Percentiles rank a stretch among this genome's conserved stretches.
Conservation (phyloP, 2,888 invertebrate species). For the Cheilosia soror region DNA sequence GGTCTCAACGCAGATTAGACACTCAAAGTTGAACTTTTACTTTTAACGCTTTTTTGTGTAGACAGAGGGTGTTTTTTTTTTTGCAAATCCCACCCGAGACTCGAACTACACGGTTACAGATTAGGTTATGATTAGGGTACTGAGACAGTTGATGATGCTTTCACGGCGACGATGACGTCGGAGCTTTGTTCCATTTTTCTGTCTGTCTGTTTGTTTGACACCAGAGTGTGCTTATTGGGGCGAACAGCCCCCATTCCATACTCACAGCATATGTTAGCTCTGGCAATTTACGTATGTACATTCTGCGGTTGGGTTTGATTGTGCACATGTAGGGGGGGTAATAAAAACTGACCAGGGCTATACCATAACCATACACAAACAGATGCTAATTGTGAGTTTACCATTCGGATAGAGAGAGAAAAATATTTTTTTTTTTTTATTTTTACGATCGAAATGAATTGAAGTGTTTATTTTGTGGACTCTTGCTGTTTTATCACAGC, state of each 20-base stretch:
- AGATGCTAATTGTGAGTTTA: conserved; percentile 37
- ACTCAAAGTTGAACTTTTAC: conserved; percentile 7
- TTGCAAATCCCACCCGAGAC: not conserved
- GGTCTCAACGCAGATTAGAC: conserved; percentile 7
- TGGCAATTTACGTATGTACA: conserved; percentile 31
- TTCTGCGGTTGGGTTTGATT: conserved; percentile 37
- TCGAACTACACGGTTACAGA: conserved; percentile 8
- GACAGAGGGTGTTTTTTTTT: no score
- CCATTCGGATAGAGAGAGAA: not conserved
- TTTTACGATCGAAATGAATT: not conserved
- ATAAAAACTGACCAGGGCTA: conserved; percentile 59
- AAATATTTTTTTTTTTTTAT: not conserved
- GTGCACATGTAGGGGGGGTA: conserved; percentile 2
- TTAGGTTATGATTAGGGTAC: conserved; percentile 19
- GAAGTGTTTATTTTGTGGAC: conserved; percentile 5
- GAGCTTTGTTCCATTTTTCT: not conserved
- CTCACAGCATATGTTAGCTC: not conserved
- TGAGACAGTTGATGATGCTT: conserved; percentile 24
- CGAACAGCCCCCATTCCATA: not conserved
- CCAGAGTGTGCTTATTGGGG: not conserved
- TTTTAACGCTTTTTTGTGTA: conserved; percentile 2
- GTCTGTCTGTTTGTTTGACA: not conserved
- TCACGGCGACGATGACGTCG: conserved; percentile 3
- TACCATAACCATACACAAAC: conserved; percentile 27
- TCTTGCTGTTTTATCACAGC: not conserved